Conservation (phyloP, 2,113 vertebrate genomes). For the Tachycineta bicolor region DNA sequence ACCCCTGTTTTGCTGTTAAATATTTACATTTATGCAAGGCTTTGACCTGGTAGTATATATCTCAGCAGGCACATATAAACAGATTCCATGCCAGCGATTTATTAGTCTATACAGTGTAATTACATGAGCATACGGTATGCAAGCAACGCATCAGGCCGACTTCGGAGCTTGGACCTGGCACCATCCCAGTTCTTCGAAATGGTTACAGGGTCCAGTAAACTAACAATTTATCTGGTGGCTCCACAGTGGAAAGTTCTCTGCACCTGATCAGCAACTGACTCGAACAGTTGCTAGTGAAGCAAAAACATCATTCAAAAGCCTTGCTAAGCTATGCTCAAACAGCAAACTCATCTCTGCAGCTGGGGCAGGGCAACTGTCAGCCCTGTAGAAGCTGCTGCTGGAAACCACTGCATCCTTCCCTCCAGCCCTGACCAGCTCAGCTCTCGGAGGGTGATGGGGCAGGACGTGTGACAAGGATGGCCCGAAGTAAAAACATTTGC, state of each 20-base stretch:
- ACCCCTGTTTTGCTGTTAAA: slow-evolving; percentile 5
- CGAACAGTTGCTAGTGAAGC: neutral
- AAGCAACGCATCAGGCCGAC: neutral
- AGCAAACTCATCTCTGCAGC: neutral
- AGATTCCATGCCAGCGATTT: slow-evolving; percentile 3
- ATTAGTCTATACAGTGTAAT: neutral
- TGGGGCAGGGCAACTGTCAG: neutral
- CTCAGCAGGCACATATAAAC: slow-evolving; percentile 5
- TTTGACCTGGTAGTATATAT: neutral
- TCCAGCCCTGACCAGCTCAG: neutral
- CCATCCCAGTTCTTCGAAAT: neutral
- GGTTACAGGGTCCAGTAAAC: neutral
- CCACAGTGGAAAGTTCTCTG: neutral
- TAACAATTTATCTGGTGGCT: neutral
- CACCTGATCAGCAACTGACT: neutral
- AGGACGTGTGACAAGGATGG: neutral
- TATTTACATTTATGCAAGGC: slow-evolving; percentile 9
- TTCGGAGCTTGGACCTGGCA: neutral
- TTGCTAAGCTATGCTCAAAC: rapidly evolving
- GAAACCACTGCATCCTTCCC: neutral
- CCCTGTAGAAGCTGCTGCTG: neutral
- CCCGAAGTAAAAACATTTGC: neutral
- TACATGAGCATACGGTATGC: neutral
- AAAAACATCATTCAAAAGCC: neutral
- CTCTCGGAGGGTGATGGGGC: rapidly evolving